phyloP scores from a whole-genome alignment of 1,140 invertebrate genomes.

The Maconellicoccus hirsutus region DNA sequence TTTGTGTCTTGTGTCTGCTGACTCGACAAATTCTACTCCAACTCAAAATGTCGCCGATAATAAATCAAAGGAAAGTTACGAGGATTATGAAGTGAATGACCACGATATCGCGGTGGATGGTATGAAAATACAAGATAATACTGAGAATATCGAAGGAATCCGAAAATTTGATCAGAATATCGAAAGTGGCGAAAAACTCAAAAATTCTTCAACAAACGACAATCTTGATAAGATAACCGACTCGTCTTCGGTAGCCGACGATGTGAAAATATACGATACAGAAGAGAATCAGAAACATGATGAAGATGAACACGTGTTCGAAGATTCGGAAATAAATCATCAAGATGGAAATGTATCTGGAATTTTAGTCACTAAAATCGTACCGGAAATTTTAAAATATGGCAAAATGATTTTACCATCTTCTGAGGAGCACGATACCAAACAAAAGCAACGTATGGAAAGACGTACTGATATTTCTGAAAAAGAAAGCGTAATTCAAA shows the following conservation, averaged over 20 bases:
- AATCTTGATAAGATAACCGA: neutral
- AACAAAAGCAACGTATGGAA: neutral
- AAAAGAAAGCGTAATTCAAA: neutral
- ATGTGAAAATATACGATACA: neutral
- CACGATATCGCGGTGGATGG: neutral
- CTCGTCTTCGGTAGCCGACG: neutral
- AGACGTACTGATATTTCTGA: neutral
- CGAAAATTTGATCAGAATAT: neutral
- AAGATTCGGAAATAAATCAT: neutral
- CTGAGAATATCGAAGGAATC: neutral
- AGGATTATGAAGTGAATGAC: neutral
- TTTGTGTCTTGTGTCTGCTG: neutral
- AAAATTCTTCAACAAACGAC: neutral
- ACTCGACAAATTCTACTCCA: neutral
- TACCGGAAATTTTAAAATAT: constrained; percentile 14
- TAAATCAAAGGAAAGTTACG: constrained; percentile 1
- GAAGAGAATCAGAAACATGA: neutral
- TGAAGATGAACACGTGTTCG: neutral
- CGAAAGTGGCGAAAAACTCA: neutral
- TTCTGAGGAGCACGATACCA: neutral
- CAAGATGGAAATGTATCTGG: neutral
- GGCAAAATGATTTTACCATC: neutral
- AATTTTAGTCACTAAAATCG: neutral
- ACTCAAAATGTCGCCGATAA: neutral
- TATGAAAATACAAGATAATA: neutral